Evolutionary conservation across 2,113 vertebrate genomes (phyloP).

Genomic region (Xiphorhynchus elegans): DNA sequence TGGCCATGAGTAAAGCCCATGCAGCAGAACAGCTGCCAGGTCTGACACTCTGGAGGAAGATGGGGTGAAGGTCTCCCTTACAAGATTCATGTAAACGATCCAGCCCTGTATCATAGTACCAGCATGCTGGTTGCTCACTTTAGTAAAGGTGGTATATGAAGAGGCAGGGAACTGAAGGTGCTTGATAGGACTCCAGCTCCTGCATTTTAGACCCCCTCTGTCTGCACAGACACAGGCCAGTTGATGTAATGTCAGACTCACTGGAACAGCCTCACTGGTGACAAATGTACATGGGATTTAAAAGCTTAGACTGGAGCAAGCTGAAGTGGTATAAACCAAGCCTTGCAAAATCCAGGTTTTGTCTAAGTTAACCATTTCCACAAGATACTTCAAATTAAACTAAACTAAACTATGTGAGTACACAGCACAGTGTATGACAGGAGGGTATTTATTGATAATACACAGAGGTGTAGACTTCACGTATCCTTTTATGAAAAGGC

Average conservation of each 20-base stretch:
- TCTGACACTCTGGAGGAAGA: neutral
- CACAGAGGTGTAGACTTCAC: neutral
- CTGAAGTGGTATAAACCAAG: neutral
- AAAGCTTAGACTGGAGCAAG: neutral
- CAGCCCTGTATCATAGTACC: neutral
- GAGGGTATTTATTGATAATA: neutral
- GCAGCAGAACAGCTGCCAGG: neutral
- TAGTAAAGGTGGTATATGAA: neutral
- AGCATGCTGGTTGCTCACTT: neutral
- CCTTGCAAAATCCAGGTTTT: neutral
- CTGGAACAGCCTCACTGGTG: neutral
- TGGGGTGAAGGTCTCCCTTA: neutral
- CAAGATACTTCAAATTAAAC: neutral
- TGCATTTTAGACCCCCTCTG: neutral
- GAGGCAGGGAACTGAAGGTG: neutral
- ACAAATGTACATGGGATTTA: neutral
- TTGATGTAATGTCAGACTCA: neutral
- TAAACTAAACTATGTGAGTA: neutral
- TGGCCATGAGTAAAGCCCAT: neutral
- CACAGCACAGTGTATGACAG: neutral
- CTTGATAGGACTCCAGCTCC: accelerated
- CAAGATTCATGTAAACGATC: neutral
- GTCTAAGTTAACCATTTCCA: neutral
- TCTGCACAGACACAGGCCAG: neutral
- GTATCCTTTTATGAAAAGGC: neutral